Evolutionary conservation across 2,888 invertebrate species (phyloP).

Genomic region (Drosophila birchii): DNA sequence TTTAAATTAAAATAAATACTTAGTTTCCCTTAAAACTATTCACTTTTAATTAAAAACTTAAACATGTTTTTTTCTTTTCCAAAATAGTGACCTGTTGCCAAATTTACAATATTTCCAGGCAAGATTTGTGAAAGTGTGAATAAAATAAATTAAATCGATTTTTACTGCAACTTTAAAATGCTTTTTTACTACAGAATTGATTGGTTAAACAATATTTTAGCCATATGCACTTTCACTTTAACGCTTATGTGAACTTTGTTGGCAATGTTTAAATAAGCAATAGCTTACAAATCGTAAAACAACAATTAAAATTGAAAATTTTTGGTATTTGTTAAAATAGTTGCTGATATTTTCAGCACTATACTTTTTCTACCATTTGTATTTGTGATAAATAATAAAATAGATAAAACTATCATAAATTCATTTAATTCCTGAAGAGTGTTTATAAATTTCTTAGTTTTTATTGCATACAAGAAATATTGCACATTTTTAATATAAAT

Average conservation of each 20-base stretch:
- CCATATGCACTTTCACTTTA: not conserved
- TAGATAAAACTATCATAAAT: not conserved
- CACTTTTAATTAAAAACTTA: not conserved
- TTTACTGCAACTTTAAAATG: not conserved
- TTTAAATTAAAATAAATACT: no score
- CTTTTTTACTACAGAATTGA: not conserved
- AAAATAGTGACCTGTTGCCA: not conserved
- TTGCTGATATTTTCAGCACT: not conserved
- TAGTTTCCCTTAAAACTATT: no score
- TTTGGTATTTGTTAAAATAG: not conserved
- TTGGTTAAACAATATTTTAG: not conserved
- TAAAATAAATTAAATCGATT: conserved; percentile 14
- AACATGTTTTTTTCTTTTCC: not conserved
- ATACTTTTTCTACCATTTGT: not conserved
- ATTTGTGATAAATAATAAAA: not conserved
- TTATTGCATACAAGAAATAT: not conserved
- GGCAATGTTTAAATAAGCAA: not conserved
- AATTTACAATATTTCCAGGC: conserved; percentile 5
- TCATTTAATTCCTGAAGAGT: not conserved
- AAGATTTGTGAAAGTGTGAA: not conserved
- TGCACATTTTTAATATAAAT: not conserved
- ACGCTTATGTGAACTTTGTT: not conserved
- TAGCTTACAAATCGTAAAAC: conserved; percentile 1
- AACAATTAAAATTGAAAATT: not conserved
- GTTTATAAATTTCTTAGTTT: conserved; percentile 1